A percentile compares a stretch with the other conserved stretches of the same genome.
Evolutionary conservation across 2,888 invertebrate species (phyloP).

Genomic region (Xanthostigma xanthostigma): DNA sequence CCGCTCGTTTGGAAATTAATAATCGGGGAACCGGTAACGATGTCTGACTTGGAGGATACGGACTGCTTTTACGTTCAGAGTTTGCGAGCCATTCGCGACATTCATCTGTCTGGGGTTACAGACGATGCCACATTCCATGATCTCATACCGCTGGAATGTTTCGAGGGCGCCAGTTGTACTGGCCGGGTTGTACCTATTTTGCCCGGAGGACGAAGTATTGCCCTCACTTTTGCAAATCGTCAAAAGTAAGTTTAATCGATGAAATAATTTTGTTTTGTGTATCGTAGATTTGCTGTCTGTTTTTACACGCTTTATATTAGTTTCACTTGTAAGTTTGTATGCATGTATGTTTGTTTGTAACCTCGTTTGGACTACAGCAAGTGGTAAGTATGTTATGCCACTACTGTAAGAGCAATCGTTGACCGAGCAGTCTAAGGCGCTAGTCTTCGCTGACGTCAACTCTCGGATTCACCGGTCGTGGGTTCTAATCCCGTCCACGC

Average conservation of each 20-base stretch:
- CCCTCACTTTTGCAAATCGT: constrained; percentile 41
- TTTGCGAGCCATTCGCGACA: constrained; percentile 40
- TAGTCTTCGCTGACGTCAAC: too few relatives aligned
- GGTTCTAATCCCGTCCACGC: too few relatives aligned
- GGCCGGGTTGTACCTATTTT: constrained; percentile 41
- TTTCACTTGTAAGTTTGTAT: too few relatives aligned
- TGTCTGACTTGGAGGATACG: constrained; percentile 46
- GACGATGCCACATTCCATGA: constrained; percentile 41
- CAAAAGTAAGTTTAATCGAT: constrained; percentile 33
- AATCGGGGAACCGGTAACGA: constrained; percentile 38
- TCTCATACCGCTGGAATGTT: constrained; percentile 43
- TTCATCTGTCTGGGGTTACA: constrained; percentile 41
- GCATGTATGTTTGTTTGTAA: too few relatives aligned
- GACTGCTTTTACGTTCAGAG: constrained; percentile 41
- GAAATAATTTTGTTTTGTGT: too few relatives aligned
- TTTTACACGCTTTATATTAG: too few relatives aligned
- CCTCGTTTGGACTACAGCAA: too few relatives aligned
- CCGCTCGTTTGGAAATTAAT: constrained; percentile 47
- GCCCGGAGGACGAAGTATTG: constrained; percentile 42
- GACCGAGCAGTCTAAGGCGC: too few relatives aligned
- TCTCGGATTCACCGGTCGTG: too few relatives aligned
- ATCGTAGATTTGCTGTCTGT: too few relatives aligned
- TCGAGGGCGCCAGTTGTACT: constrained; percentile 45
- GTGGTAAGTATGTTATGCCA: too few relatives aligned
- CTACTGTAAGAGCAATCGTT: too few relatives aligned